Evolutionary conservation across 1,140 invertebrate species (phyloP).

Genomic region (Drosophila parvula): DNA sequence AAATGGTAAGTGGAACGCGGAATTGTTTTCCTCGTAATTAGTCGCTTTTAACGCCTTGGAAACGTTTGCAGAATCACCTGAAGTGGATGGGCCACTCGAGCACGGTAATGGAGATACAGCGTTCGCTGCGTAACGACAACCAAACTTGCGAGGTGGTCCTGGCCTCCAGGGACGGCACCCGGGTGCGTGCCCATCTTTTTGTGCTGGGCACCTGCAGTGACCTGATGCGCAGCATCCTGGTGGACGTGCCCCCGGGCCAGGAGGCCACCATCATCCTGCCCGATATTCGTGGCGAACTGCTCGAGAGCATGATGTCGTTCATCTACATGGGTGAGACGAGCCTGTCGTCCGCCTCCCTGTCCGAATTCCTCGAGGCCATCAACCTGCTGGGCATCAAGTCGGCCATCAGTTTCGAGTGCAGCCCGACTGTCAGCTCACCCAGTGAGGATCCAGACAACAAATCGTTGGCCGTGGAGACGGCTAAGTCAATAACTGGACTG

Average conservation of each 20-base stretch:
- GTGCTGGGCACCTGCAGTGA: conserved; percentile 80
- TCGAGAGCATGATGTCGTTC: conserved; percentile 77
- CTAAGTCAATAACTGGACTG: conserved; percentile 65
- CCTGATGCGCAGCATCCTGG: conserved; percentile 68
- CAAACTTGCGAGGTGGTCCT: conserved; percentile 74
- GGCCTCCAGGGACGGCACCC: conserved; percentile 71
- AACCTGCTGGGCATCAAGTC: conserved; percentile 79
- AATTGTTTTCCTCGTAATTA: background rate
- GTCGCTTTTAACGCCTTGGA: background rate
- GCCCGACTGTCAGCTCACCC: conserved; percentile 44
- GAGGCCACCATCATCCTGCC: conserved; percentile 78
- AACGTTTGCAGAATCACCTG: conserved; percentile 67
- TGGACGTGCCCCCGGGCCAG: conserved; percentile 69
- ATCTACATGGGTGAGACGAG: conserved; percentile 80
- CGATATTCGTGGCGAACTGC: conserved; percentile 70
- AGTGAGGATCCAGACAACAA: conserved; percentile 14
- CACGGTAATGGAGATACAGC: conserved; percentile 81
- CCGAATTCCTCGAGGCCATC: conserved; percentile 79
- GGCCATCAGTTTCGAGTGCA: conserved; percentile 81
- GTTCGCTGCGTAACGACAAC: conserved; percentile 62
- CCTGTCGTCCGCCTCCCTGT: conserved; percentile 63
- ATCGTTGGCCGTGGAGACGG: conserved; percentile 50
- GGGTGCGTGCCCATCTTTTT: conserved; percentile 76
- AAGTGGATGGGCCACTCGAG: conserved; percentile 83
- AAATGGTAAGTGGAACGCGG: conserved; percentile 56